These are phyloP conservation scores for Carabus problematicus DNA, from an alignment of 2,888 invertebrate genomes.

Conservation along the genomic window DNA sequence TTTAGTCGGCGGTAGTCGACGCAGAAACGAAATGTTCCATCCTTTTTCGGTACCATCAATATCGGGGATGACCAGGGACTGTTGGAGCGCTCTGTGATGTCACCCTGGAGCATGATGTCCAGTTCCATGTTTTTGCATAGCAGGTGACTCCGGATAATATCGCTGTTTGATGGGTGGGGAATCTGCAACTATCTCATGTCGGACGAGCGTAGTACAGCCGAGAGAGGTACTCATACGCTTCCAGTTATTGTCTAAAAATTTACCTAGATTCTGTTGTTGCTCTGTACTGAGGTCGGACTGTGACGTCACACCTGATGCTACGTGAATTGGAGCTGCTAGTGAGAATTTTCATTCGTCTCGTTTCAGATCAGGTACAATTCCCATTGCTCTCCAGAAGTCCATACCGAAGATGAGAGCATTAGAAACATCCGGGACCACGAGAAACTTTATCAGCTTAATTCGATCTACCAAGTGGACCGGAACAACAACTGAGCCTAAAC, in stretches of 20 bases:
- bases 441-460: not conserved
- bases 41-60: constrained; percentile 47
- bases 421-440: not conserved
- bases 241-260: too few relatives aligned
- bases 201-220: too few relatives aligned
- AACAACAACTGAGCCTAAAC: constrained; percentile 12
- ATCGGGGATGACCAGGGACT: too few relatives aligned
- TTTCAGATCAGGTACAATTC: not conserved
- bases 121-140: constrained; percentile 45
- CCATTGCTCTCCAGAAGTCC: constrained; percentile 8
- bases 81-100: too few relatives aligned
- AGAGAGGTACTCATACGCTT: too few relatives aligned
- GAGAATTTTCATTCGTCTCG: not conserved
- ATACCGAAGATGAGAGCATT: not conserved
- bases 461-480: constrained; percentile 15
- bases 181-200: too few relatives aligned
- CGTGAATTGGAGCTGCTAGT: too few relatives aligned
- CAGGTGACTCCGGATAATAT: constrained; percentile 43
- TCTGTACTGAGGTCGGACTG: too few relatives aligned
- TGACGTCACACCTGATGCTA: too few relatives aligned
- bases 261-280: too few relatives aligned
- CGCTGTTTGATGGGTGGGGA: constrained; percentile 38
- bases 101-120: constrained; percentile 51
- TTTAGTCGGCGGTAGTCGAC: constrained; percentile 51
- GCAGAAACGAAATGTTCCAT: constrained; percentile 47